Percentiles rank a stretch among this genome's conserved stretches.
These are phyloP conservation scores for Polyommatus iphigenia DNA, from an alignment of 2,888 invertebrate species.

Conservation along the genomic window DNA sequence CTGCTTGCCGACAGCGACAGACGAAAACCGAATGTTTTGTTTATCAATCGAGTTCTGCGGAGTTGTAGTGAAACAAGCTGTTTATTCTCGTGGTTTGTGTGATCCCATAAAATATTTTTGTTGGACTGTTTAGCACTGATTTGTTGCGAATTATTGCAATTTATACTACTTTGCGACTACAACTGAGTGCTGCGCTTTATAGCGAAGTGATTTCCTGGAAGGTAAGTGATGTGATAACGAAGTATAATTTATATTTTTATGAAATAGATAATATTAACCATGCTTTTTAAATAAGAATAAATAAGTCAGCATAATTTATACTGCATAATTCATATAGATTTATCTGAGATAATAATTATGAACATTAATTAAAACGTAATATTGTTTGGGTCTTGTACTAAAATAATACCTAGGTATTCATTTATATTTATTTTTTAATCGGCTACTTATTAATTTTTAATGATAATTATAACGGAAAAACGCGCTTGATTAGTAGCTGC, in stretches of 20 bases:
- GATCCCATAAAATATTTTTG: slow-evolving; percentile 15
- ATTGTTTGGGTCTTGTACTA: no score
- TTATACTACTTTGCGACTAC: neutral
- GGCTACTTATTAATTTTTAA: no score
- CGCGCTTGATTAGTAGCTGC: no score
- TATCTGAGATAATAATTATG: no score
- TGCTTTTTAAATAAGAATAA: neutral
- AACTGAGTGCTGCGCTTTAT: slow-evolving; percentile 20
- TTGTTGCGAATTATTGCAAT: neutral
- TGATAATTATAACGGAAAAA: no score
- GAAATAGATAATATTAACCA: neutral
- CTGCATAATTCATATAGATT: no score
- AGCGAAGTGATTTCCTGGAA: slow-evolving; percentile 16
- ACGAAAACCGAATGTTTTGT: slow-evolving; percentile 67
- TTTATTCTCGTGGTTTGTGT: slow-evolving; percentile 29
- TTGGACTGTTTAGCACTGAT: neutral
- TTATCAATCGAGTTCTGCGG: slow-evolving; percentile 65
- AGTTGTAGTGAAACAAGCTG: slow-evolving; percentile 18
- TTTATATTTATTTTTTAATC: no score
- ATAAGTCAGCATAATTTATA: neutral
- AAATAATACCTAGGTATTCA: no score
- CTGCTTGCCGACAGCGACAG: slow-evolving; percentile 46
- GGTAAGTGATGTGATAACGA: slow-evolving; percentile 10
- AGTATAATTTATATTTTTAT: neutral
- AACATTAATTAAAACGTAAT: no score